Percentiles rank a stretch among this genome's conserved stretches.
phyloP scores from a whole-genome alignment of 2,113 vertebrate species.

The Podarcis cretensis region DNA sequence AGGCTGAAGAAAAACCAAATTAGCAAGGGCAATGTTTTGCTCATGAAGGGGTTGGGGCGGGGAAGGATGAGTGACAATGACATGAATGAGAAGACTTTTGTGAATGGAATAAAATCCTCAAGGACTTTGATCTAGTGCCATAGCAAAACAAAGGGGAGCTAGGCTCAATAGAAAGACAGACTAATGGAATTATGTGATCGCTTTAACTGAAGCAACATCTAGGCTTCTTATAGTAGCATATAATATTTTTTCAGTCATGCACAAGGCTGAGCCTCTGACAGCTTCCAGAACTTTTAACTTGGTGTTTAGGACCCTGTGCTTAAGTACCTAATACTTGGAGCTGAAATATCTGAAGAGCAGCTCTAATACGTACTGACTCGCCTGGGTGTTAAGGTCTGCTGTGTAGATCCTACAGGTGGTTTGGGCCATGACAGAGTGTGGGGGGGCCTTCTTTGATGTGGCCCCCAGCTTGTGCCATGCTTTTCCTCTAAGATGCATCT shows the following conservation, averaged over 20 bases:
- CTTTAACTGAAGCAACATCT: not conserved
- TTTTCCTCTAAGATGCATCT: no score
- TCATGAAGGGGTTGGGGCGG: not conserved
- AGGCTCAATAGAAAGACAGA: not conserved
- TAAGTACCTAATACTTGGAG: no score
- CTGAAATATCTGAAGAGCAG: no score
- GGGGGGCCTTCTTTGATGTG: no score
- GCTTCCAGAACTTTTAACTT: not conserved
- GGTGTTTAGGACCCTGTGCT: not conserved
- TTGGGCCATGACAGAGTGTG: no score
- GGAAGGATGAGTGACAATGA: constrained; percentile 23
- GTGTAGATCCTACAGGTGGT: no score
- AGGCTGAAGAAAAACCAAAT: not conserved
- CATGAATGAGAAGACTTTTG: not conserved
- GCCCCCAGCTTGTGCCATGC: no score
- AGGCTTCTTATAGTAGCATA: not conserved
- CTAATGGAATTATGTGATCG: not conserved
- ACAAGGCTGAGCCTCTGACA: not conserved
- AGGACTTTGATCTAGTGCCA: not conserved
- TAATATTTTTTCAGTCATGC: not conserved
- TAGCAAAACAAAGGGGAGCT: not conserved
- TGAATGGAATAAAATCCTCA: constrained; percentile 27
- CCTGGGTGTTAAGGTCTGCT: no score
- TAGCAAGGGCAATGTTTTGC: not conserved
- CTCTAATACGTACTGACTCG: no score